These are phyloP conservation scores for Xyrichtys novacula DNA, from an alignment of 2,797 vertebrate species.

Conservation along the genomic window DNA sequence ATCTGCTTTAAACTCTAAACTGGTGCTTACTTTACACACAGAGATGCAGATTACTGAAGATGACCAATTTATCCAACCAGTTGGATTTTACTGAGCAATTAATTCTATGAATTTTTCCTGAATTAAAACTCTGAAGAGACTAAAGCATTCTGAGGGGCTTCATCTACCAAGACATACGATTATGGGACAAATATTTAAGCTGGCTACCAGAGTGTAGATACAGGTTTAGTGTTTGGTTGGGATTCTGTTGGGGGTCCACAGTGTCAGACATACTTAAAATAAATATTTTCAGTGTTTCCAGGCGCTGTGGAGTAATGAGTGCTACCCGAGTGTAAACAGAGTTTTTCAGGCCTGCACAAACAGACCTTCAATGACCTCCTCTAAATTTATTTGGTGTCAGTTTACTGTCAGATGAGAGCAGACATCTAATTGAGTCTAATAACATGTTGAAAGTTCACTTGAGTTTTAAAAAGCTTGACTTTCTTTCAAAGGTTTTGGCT, in stretches of 20 bases:
- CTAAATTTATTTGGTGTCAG: conserved; percentile 9
- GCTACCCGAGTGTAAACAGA: conserved; percentile 26
- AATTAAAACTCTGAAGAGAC: too few species aligned
- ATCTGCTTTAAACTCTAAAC: too few species aligned
- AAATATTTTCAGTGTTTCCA: conserved; percentile 18
- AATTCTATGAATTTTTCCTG: too few species aligned
- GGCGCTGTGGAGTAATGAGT: conserved; percentile 12
- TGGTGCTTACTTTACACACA: too few species aligned
- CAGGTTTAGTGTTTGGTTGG: neutral
- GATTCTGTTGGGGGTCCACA: neutral
- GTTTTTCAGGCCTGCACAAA: conserved; percentile 22
- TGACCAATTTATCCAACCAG: too few species aligned
- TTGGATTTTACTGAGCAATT: too few species aligned
- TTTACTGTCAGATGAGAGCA: neutral
- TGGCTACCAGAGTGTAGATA: too few species aligned
- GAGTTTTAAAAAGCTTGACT: neutral
- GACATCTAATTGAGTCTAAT: neutral
- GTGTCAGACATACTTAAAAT: neutral
- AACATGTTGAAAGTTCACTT: too few species aligned
- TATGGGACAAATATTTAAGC: too few species aligned
- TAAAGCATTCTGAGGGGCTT: too few species aligned
- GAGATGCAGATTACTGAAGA: too few species aligned
- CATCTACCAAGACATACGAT: too few species aligned
- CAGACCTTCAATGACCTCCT: conserved; percentile 15
- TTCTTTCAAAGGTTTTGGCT: conserved; percentile 90